phyloP scores from a whole-genome alignment of 2,113 vertebrate genomes.

The Malaclemys terrapin region DNA sequence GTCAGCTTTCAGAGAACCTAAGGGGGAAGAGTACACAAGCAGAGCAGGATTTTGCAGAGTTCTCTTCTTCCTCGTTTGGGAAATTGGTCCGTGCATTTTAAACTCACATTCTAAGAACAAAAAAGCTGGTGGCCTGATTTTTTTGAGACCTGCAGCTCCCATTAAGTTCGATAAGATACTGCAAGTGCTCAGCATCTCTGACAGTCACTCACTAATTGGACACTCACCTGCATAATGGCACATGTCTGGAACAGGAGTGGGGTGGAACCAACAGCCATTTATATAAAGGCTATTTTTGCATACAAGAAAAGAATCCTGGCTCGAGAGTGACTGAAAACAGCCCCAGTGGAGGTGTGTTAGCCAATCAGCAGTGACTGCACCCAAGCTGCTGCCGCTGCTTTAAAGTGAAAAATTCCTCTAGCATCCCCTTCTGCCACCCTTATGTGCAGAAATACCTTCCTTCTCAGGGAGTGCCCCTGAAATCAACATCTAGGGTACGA shows the following conservation, averaged over 20 bases:
- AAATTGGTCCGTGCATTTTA: accelerated
- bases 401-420: not conserved
- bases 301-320: not conserved
- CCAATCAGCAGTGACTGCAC: not conserved
- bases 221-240: not conserved
- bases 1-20: not conserved
- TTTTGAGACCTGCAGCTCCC: not conserved
- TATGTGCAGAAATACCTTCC: not conserved
- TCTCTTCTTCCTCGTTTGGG: not conserved
- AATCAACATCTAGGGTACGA: not conserved
- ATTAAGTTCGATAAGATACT: not conserved
- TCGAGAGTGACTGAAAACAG: not conserved
- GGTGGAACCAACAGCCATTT: not conserved
- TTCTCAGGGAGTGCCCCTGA: not conserved
- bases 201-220: not conserved
- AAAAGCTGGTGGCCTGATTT: not conserved
- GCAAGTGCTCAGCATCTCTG: not conserved
- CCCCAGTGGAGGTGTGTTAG: not conserved
- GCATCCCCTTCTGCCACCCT: not conserved
- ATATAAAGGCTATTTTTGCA: not conserved
- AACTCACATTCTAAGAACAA: not conserved
- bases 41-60: not conserved
- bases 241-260: not conserved
- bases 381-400: not conserved
- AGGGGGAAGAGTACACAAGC: accelerated